Evolutionary conservation across 2,888 invertebrate species (phyloP).

Genomic region (Conops quadrifasciatus): DNA sequence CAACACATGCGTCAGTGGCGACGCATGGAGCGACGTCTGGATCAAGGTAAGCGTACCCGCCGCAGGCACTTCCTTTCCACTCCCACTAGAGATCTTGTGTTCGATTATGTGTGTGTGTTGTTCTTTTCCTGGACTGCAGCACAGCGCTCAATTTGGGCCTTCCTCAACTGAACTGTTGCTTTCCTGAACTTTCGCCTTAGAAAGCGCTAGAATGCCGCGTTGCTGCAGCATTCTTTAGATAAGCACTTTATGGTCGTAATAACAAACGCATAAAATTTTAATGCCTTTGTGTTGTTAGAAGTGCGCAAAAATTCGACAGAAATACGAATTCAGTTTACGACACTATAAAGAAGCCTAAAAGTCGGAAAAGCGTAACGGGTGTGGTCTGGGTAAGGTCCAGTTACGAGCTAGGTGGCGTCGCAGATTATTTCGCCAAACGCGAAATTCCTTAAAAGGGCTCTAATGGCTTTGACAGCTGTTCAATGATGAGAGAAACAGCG

Average conservation of each 20-base stretch:
- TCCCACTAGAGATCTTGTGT: too few relatives aligned
- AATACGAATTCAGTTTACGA: constrained; percentile 6
- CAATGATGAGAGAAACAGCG: too few relatives aligned
- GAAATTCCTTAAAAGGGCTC: too few relatives aligned
- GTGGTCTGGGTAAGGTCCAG: too few relatives aligned
- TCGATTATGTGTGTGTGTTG: background rate
- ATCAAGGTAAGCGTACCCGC: constrained; percentile 72
- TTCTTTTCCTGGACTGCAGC: background rate
- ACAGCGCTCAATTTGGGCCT: background rate
- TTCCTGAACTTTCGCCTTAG: background rate
- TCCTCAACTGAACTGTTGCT: background rate
- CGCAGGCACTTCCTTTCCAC: too few relatives aligned
- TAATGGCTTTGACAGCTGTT: too few relatives aligned
- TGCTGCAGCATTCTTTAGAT: background rate
- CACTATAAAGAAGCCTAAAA: background rate
- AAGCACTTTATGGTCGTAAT: background rate
- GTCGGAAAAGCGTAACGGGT: background rate
- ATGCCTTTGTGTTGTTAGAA: background rate
- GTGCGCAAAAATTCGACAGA: background rate
- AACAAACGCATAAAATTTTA: background rate
- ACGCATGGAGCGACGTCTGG: constrained; percentile 78
- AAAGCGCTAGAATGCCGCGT: background rate
- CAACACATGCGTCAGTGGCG: constrained; percentile 84
- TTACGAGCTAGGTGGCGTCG: too few relatives aligned
- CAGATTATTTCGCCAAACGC: too few relatives aligned